Evolutionary conservation across 1,140 invertebrate species (phyloP), one percentile per base, ranked within the genome.

Genomic region (Oedothorax gibbosus): DNA sequence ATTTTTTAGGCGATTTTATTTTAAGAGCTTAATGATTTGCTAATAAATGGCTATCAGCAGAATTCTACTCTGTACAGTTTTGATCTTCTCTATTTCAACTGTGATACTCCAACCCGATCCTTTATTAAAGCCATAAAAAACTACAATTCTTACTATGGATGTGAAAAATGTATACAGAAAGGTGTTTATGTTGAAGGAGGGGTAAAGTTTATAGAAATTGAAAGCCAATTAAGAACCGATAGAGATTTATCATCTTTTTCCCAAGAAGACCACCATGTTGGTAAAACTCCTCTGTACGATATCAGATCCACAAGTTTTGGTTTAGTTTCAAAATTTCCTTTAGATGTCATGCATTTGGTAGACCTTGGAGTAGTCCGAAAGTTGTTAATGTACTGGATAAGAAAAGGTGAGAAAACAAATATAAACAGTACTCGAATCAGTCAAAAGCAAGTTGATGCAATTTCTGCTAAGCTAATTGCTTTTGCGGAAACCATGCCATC

Each of bases 1-100:
- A 18, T n/a, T 57, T 56, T 51, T 53, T 73, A 15, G 71, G 56
- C n/a, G n/a, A 73, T n/a, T 54, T 73, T 73, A n/a, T 73, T 73
- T 54, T 20, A 15, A 51, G 21, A 11, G 49, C 10, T 10, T 18
- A 73, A 73, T 53, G 50, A 15, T 56, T 56, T 20, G 8, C n/a
- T 73, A 35, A 5, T 8, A 73, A 53, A 53, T 14, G 71, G 50
- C 21, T 73, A 10, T n/a, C 7, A 1, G 7, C 20, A 73, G n/a
- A 56, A 73, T 54, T 8, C 12, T 73, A n/a, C n/a, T 4, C 15
- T 20, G 7, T 73, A 53, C 21, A 73, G n/a, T n/a, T 73, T 73
- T 73, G 56, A 2, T 2, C 15, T 73, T 20, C 50, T 18, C 15
- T 15, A 73, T n/a, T 73, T 72, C 18, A 72, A 72, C 18, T 51